Evolutionary conservation across 2,113 vertebrate species (phyloP), one percentile per base, ranked within the genome.

Genomic region (Rana temporaria): DNA sequence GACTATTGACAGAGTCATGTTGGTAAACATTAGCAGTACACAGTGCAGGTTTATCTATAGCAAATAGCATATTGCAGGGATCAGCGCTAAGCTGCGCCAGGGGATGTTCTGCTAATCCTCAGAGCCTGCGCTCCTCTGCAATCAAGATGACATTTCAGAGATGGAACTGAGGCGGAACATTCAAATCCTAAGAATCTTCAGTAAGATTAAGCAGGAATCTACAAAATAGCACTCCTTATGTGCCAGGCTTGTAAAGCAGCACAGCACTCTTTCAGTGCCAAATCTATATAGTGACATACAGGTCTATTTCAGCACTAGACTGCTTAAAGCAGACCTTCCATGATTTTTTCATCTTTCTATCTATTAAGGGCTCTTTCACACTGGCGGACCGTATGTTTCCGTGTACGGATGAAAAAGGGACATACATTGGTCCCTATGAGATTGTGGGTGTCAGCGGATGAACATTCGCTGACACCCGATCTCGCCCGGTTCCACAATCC

Each of bases 91-190:
- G 56, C 78, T 80, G 78, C 34, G 32, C 77, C 69, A 81, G 68
- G 68, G 79, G 59, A 73, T 69, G 79, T 55, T 81, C 53, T 64
- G 78, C 66, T 81, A 81, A 81, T 81, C 79, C 79, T 55, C 57
- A 72, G 20, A 63, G 30, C 34, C 69, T 53, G 38, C 48, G 68
- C 59, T 73, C 26, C 60, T 81, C 79, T 73, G 57, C 79, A 81
- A 81, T 81, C 79, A 81, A 73, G 68, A 73, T 81, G 69, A 81
- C 79, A 81, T 81, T 81, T 81, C 79, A 81, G 79, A 81, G 69
- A 81, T 73, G 79, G 79, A 81, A 81, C 59, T 73, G 68, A 81
- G 71, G 79, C 69, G 48, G 79, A 81, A 81, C 68, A 81, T 73
- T 65, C 60, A 81, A 81, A 72, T 73, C 79, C 69, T 63, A 48